Base-by-base conservation (phyloP, 2,888 invertebrate species). In the Muschampia plurimacula region DNA sequence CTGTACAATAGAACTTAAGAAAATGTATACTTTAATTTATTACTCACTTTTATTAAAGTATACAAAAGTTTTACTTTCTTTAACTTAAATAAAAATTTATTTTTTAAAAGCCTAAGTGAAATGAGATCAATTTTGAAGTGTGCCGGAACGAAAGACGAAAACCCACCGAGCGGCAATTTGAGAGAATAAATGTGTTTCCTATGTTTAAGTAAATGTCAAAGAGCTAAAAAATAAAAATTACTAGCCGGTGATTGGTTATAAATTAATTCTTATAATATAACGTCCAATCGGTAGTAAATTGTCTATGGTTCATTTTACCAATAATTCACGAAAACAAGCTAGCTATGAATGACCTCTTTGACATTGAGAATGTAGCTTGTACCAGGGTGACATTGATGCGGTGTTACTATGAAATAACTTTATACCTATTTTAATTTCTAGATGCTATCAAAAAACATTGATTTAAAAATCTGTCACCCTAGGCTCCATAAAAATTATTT, bases 271-370 rank as follows among this genome's bases (percentile, higher is more conserved):
- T 41, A 13, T 46, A 57, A 0, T 32, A 32, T 55, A 59, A 15
- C 36, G 12, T 9, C 70, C 70, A 71, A 71, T 66, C 65, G 65
- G 5, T 9, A 13, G 15, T 5, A 46, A 0, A 9, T 32, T 70
- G 64, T 70, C 70, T 65, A 70, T 70, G 72, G 72, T 60, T 13
- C 15, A 41, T 44, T 64, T 15, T 6, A 44, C 2, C 7, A 28
- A 2, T 13, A 5, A 13, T 32, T 28, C 13, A 44, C 6, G 72
- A 77, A 68, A 82, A 78, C 80, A 74, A 62, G 68, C 77, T 75
- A 4, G 71, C 73, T 68, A 8, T 22, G 32, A 69, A 78, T 82
- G 84, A 84, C 84, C 84, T 79, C 77, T 81, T 71, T 84, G 84
- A 84, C 83, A 82, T 84, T 85, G 83, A 78, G 79, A 76, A 71